phyloP scores from a whole-genome alignment of 2,888 invertebrate species.

The Andricus curvator region DNA sequence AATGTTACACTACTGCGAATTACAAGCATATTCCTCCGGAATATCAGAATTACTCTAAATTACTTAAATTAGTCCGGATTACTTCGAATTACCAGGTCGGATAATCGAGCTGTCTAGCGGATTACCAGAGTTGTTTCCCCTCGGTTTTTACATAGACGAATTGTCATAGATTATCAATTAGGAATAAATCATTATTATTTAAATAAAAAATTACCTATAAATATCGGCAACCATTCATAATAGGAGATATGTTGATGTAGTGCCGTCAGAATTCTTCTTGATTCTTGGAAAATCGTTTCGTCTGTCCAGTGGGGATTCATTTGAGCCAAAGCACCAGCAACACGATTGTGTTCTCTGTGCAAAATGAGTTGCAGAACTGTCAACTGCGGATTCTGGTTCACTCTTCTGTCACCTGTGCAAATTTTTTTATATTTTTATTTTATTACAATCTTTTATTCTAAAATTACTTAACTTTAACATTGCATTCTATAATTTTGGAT shows the following conservation, averaged over 20 bases:
- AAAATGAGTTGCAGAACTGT: slow-evolving; percentile 87
- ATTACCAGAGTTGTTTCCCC: too few species aligned
- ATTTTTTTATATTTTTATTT: background rate
- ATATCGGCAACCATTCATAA: slow-evolving; percentile 88
- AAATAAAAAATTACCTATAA: slow-evolving; percentile 81
- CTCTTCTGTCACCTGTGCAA: slow-evolving; percentile 85
- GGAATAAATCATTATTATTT: background rate
- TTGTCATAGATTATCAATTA: background rate
- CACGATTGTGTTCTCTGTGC: slow-evolving; percentile 89
- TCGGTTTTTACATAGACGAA: too few species aligned
- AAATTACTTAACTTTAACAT: too few species aligned
- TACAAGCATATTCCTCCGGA: too few species aligned
- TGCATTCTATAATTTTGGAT: too few species aligned
- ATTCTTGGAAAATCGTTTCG: slow-evolving; percentile 86
- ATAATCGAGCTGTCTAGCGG: too few species aligned
- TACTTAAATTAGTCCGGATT: too few species aligned
- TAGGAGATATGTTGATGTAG: slow-evolving; percentile 89
- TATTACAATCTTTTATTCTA: too few species aligned
- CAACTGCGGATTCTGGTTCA: slow-evolving; percentile 88
- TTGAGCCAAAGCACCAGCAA: slow-evolving; percentile 82
- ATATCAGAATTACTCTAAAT: too few species aligned
- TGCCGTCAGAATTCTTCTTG: slow-evolving; percentile 86
- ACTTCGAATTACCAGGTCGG: too few species aligned
- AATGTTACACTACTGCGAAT: too few species aligned
- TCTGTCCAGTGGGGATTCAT: slow-evolving; percentile 89